Base-by-base conservation (phyloP, 1,140 invertebrate genomes). In the Amyelois transitella region DNA sequence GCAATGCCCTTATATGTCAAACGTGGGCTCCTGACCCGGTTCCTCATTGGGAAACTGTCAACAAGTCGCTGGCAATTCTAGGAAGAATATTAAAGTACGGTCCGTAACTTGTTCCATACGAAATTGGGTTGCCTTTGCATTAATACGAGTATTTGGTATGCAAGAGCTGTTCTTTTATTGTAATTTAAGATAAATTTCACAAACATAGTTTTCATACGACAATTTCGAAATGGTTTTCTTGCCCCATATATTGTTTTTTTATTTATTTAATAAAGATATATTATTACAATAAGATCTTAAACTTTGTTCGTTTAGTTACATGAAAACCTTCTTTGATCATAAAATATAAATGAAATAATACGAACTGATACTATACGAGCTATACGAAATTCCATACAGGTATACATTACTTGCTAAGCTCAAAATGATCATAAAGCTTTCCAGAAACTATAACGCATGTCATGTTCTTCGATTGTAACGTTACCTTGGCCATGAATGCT, bases 1-100 rank as follows among this genome's bases (percentile, higher is more conserved):
- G 43, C 51, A 47, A 56, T 61, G 53, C 25, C 61, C 58, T 58
- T 67, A 58, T 56, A 55, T 25, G 52, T 43, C 18, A 47, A 45
- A 47, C 32, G 55, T 55, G 48, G 45, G 53, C 44, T 54, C 28
- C 32, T 47, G 21, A 43, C 54, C 47, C 21, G 28, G 44, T 58
- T 58, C 55, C 51, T 38, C 21, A 28, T 52, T 52, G 38, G 51
- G 51, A 52, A n/a, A 43, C 25, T 38, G 38, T 20, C 38, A 43
- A 52, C 51, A 8, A 21, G 49, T n/a, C 24, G 49, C 19, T 2
- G 8, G 8, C 6, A 32, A 7, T 32, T 51, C 24, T 2, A n/a
- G 12, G 32, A 38, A 38, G 38, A 43, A 52, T 32, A 52, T 52
- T 52, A 14, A 20, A 43, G 45, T 22, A 49, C 32, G 12, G 12